These are phyloP conservation scores for Phacellophora camtschatica DNA, from an alignment of 30 jellyfish, hydroid and myxozoan species.

Conservation along the genomic window DNA sequence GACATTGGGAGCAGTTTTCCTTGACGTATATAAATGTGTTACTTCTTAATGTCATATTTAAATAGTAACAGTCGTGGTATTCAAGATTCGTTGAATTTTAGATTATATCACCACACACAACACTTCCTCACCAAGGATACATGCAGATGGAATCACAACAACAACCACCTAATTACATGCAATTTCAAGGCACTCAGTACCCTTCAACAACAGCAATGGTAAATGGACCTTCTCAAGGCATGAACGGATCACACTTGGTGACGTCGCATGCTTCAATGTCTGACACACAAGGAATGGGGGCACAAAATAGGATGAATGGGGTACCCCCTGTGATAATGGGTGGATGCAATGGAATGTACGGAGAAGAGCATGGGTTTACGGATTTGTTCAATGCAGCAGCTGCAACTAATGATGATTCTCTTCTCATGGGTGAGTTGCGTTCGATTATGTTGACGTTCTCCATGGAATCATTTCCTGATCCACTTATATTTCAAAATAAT, in stretches of 20 bases:
- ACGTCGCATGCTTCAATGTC: neutral
- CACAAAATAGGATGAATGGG: constrained; percentile 41
- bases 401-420: constrained; percentile 41
- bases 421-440: constrained; percentile 60
- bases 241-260: constrained; percentile 6
- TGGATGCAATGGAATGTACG: constrained; percentile 45
- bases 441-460: too few relatives aligned
- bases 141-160: constrained; percentile 47
- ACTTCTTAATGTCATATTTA: too few relatives aligned
- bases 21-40: too few relatives aligned
- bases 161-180: constrained; percentile 38
- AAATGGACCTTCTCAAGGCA: constrained; percentile 56
- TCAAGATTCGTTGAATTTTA: too few relatives aligned
- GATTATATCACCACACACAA: neutral
- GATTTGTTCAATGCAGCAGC: constrained; percentile 67
- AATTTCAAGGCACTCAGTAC: constrained; percentile 38
- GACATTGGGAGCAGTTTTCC: too few relatives aligned
- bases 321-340: constrained; percentile 13
- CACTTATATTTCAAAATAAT: too few relatives aligned
- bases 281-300: neutral
- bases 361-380: constrained; percentile 58
- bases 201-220: constrained; percentile 38
- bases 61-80: too few relatives aligned
- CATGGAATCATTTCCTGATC: too few relatives aligned
- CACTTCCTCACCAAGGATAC: constrained; percentile 25